Evolutionary conservation across 1,140 invertebrate genomes (phyloP).

Genomic region (Dolichoris vasculosae): DNA sequence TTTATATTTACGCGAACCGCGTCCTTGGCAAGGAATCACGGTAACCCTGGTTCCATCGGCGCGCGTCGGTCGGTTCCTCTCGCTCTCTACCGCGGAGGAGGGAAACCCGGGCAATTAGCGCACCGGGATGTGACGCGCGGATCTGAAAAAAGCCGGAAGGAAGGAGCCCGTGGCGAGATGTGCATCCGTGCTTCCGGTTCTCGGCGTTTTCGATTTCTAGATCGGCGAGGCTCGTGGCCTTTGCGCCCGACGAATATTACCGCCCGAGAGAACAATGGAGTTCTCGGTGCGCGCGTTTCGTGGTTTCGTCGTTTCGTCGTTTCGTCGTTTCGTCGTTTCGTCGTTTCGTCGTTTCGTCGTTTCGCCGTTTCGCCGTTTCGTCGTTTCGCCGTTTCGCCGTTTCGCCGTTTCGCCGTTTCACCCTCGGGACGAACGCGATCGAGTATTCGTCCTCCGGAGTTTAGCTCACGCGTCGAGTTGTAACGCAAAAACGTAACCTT

Average conservation of each 20-base stretch:
- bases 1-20: not conserved
- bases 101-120: conserved; percentile 15
- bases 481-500: no score
- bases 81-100: not conserved
- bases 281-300: not conserved
- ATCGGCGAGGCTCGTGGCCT: not conserved
- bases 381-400: not conserved
- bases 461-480: no score
- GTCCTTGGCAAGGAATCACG: not conserved
- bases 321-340: no score
- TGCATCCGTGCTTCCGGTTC: not conserved
- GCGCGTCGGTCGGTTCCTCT: not conserved
- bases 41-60: conserved; percentile 10
- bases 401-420: not conserved
- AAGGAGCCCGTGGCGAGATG: not conserved
- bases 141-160: conserved; percentile 29
- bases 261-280: not conserved
- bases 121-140: not conserved
- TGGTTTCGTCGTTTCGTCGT: not conserved
- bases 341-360: not conserved
- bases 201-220: conserved; percentile 1
- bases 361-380: not conserved
- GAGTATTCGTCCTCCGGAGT: no score
- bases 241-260: not conserved
- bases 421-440: not conserved